Evolutionary conservation across 2,113 vertebrate species (phyloP), one percentile per base, ranked within the genome.

Genomic region (Cinclus mexicanus): DNA sequence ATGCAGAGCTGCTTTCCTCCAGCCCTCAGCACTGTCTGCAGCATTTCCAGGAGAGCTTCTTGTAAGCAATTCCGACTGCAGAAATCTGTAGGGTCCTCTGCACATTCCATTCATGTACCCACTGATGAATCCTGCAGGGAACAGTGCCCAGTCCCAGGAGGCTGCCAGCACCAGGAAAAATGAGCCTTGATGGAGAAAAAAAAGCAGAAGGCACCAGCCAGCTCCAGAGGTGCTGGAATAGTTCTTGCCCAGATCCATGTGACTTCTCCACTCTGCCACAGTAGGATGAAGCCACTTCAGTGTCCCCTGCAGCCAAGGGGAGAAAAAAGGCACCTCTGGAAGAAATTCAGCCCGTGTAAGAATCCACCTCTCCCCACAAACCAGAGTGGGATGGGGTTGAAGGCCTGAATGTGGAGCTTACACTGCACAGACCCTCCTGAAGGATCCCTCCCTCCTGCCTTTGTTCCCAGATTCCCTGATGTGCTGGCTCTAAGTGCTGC

Each of bases 121-220:
- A 4, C 12, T 44, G 64, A 74, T 67, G 25, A 63, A 53, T 35
- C 55, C 55, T 57, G 59, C 59, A 50, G 68, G 76, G 75, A 31
- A n/a, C 0, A 0, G 42, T 44, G 23, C 23, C 33, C 39, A 53
- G 33, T 17, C 18, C 47, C 83, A 61, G 39, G 19, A 31, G 4
- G 68, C 10, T 3, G 10, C 41, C 46, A 60, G 17, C 29, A 26
- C 9, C 22, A 56, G 59, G n/a, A 63, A 65, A 93, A 87, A 79
- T 8, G 37, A 84, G 25, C 19, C 44, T 56, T 16, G 49, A 79
- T 52, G n/a, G 47, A 82, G 69, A 26, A 86, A 2, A 11, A 81
- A 56, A 77, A 3, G 0, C 44, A 77, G 70, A 78, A 69, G 44
- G 39, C 22, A 83, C 7, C 11, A 68, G 14, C 5, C 16, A 44